phyloP scores from a whole-genome alignment of 2,888 invertebrate genomes.

The Troglohyphantes excavatus region DNA sequence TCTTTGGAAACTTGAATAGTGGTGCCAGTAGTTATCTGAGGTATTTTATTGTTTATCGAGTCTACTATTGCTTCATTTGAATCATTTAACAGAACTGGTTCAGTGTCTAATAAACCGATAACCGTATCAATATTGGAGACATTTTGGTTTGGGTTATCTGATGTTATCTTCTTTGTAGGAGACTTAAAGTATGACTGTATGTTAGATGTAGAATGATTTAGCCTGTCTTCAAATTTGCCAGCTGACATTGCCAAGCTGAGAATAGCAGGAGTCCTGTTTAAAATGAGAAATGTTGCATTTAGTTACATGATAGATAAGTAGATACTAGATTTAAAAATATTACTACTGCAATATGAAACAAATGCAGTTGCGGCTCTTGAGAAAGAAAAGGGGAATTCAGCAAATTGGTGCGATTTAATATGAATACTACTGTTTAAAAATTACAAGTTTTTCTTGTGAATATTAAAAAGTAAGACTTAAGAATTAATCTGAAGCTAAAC shows the following conservation, averaged over 20 bases:
- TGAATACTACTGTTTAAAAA: too few species aligned
- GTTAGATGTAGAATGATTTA: conserved; percentile 29
- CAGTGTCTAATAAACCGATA: conserved; percentile 32
- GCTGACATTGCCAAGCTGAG: conserved; percentile 69
- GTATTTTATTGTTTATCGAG: background rate
- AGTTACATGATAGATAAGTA: background rate
- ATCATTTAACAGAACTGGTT: background rate
- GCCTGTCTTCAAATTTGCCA: conserved; percentile 76
- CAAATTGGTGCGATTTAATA: too few species aligned
- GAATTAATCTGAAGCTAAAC: too few species aligned
- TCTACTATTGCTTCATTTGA: background rate
- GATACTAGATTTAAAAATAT: background rate
- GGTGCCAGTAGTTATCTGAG: background rate
- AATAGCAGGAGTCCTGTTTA: conserved; percentile 68
- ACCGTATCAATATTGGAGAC: conserved; percentile 45
- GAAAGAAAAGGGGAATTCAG: too few species aligned
- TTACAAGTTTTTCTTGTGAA: too few species aligned
- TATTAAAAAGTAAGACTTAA: too few species aligned
- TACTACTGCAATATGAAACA: too few species aligned
- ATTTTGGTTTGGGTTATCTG: background rate
- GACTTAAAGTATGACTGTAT: conserved; percentile 67
- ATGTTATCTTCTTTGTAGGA: background rate
- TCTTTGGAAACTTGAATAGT: background rate
- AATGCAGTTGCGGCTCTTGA: too few species aligned
- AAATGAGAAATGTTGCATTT: background rate